phyloP scores from a whole-genome alignment of 2,797 vertebrate species.

The Pteropus rufus region DNA sequence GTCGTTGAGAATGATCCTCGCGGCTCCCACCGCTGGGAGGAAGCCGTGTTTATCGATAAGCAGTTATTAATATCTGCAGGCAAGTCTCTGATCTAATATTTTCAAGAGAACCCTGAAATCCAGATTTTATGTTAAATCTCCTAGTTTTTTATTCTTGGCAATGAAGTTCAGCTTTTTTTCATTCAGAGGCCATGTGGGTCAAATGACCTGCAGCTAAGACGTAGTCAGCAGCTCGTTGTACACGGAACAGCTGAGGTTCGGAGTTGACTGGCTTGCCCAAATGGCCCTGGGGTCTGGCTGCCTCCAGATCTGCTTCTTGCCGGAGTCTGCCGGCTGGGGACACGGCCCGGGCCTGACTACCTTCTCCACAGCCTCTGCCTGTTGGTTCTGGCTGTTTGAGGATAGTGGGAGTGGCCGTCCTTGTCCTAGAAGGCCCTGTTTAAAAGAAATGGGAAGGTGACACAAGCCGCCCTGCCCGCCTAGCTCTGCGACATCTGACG shows the following conservation, averaged over 20 bases:
- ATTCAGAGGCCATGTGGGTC: neutral
- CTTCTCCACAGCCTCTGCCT: neutral
- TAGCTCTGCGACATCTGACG: neutral
- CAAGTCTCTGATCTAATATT: neutral
- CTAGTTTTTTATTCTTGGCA: neutral
- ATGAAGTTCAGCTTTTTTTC: neutral
- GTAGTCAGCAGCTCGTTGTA: neutral
- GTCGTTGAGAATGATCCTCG: neutral
- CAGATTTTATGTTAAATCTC: neutral
- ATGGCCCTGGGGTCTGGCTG: neutral
- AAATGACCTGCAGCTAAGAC: neutral
- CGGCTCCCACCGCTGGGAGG: neutral
- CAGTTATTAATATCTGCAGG: neutral
- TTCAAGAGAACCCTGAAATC: neutral
- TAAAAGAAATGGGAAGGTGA: neutral
- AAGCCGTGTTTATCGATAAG: rapidly evolving
- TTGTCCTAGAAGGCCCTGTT: neutral
- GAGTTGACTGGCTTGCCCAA: rapidly evolving
- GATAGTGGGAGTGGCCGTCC: neutral
- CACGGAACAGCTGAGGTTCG: neutral
- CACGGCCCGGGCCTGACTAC: rapidly evolving
- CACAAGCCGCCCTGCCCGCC: rapidly evolving
- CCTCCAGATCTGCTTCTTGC: neutral
- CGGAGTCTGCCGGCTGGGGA: rapidly evolving
- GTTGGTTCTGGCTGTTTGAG: neutral